phyloP scores from a whole-genome alignment of 2,113 vertebrate species.

The Argyrosomus japonicus region DNA sequence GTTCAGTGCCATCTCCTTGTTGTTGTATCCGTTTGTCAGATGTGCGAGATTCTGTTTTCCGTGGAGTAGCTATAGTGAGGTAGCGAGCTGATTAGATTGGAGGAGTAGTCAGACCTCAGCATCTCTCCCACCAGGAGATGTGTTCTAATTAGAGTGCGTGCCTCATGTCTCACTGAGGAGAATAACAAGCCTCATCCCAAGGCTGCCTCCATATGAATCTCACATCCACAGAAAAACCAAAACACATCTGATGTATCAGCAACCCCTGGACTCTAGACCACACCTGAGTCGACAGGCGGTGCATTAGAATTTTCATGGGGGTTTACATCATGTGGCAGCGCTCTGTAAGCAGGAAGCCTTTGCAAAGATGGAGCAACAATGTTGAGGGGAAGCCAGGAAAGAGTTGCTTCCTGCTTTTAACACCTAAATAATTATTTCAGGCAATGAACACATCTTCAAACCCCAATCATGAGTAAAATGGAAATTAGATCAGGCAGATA shows the following conservation, averaged over 20 bases:
- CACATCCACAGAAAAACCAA: slow-evolving; percentile 51
- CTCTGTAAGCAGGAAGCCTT: slow-evolving; percentile 6
- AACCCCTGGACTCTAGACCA: slow-evolving; percentile 49
- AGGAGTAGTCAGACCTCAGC: slow-evolving; percentile 62
- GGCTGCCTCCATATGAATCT: slow-evolving; percentile 61
- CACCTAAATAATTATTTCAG: background rate
- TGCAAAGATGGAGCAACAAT: slow-evolving; percentile 23
- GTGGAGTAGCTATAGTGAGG: slow-evolving; percentile 57
- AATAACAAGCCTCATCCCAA: slow-evolving; percentile 73
- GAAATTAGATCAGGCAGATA: background rate
- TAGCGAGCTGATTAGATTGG: slow-evolving; percentile 67
- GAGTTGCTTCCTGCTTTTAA: slow-evolving; percentile 1
- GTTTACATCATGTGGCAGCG: slow-evolving; percentile 1
- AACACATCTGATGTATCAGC: slow-evolving; percentile 61
- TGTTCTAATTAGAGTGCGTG: slow-evolving; percentile 77
- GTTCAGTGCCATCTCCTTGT: slow-evolving; percentile 58
- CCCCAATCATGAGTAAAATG: background rate
- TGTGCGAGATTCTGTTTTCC: slow-evolving; percentile 48
- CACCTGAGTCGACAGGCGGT: slow-evolving; percentile 58
- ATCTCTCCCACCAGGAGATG: slow-evolving; percentile 75
- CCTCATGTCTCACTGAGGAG: slow-evolving; percentile 67
- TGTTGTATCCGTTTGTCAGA: slow-evolving; percentile 67
- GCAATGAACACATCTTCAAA: slow-evolving; percentile 12
- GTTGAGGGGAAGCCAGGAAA: background rate
- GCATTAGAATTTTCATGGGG: slow-evolving; percentile 39